These are phyloP conservation scores for Ancistrus triradiatus DNA, from an alignment of 2,113 vertebrate genomes.

Conservation along the genomic window DNA sequence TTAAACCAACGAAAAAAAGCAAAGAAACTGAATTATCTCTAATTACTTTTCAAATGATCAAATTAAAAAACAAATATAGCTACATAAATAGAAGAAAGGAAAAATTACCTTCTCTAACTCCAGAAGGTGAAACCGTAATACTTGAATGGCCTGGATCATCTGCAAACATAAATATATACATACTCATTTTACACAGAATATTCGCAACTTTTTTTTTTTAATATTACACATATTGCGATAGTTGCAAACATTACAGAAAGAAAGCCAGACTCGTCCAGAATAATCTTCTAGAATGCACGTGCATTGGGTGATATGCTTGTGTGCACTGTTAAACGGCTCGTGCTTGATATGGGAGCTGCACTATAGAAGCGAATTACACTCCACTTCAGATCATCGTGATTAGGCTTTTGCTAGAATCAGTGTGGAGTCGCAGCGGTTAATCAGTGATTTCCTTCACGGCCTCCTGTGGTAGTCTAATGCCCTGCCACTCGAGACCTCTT, in stretches of 20 bases:
- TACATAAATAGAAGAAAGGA: background rate
- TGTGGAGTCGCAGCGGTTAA: conserved; percentile 62
- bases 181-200: conserved; percentile 14
- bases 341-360: conserved; percentile 24
- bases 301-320: background rate
- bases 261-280: no score
- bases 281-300: background rate
- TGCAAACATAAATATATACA: conserved; percentile 61
- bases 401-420: conserved; percentile 43
- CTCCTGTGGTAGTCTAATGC: conserved; percentile 59
- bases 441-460: conserved; percentile 65
- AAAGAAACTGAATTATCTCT: no score
- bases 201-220: background rate
- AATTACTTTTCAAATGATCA: background rate
- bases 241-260: no score
- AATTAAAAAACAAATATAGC: background rate
- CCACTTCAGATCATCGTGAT: conserved; percentile 41
- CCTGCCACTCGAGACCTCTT: conserved; percentile 56
- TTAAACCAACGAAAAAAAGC: no score
- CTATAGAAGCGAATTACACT: conserved; percentile 66
- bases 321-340: conserved; percentile 4
- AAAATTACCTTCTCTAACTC: conserved; percentile 98
- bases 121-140: conserved; percentile 99
- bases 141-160: conserved; percentile 99
- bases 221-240: background rate